Evolutionary conservation across 2,888 invertebrate genomes (phyloP).

Genomic region (Orchesellides sinensis): DNA sequence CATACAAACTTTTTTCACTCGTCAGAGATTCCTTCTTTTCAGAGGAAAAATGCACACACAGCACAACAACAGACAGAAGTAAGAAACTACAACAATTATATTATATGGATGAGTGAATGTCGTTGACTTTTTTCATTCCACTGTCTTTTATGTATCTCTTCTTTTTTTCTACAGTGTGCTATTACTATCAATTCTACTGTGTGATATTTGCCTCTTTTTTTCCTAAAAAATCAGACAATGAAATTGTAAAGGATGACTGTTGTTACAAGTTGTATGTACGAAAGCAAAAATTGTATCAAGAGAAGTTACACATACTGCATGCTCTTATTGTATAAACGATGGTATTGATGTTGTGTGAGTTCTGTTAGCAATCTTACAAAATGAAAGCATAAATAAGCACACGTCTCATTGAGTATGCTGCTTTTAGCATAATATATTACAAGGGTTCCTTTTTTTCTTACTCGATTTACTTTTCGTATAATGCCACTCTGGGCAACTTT

Average conservation of each 20-base stretch:
- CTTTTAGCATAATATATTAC: slow-evolving; percentile 64
- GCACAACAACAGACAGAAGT: slow-evolving; percentile 50
- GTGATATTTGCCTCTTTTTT: slow-evolving; percentile 32
- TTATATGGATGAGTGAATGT: slow-evolving; percentile 56
- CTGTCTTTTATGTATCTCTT: slow-evolving; percentile 50
- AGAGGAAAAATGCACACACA: slow-evolving; percentile 44
- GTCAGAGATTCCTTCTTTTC: neutral
- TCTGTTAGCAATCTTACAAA: slow-evolving; percentile 67
- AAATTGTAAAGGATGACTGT: slow-evolving; percentile 24
- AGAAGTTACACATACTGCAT: slow-evolving; percentile 3
- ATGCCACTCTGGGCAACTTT: slow-evolving; percentile 33
- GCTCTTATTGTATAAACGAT: slow-evolving; percentile 7
- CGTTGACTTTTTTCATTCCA: slow-evolving; percentile 58
- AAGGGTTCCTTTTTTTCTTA: slow-evolving; percentile 63
- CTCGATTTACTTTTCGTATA: slow-evolving; percentile 57
- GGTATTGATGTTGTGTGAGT: slow-evolving; percentile 60
- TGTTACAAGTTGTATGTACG: slow-evolving; percentile 4
- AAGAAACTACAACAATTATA: slow-evolving; percentile 60
- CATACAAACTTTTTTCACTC: slow-evolving; percentile 25
- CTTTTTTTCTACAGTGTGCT: neutral
- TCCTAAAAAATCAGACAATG: slow-evolving; percentile 43
- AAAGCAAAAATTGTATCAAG: slow-evolving; percentile 22
- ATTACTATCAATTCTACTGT: slow-evolving; percentile 43
- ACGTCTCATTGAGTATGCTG: slow-evolving; percentile 73
- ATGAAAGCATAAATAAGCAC: slow-evolving; percentile 73